Percentiles rank a stretch among this genome's conserved stretches.
These are phyloP conservation scores for Pachypeltis micranthus DNA, from an alignment of 1,140 invertebrate species.

Conservation along the genomic window DNA sequence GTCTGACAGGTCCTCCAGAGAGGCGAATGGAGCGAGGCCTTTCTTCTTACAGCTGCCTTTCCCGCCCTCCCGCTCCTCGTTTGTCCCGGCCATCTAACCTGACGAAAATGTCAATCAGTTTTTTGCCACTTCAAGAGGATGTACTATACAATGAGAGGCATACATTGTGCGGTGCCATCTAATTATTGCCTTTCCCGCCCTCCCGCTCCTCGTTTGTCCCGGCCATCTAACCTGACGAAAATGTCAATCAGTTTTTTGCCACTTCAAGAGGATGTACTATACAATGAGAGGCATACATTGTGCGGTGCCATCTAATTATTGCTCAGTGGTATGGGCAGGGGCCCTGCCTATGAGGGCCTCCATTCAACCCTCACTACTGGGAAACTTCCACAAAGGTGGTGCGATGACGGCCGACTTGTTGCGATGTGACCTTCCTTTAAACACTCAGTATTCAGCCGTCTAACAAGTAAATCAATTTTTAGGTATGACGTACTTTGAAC, in stretches of 20 bases:
- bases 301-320: constrained; percentile 42
- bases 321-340: too few species aligned
- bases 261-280: too few species aligned
- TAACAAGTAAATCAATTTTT: too few species aligned
- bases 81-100: constrained; percentile 11
- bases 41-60: constrained; percentile 9
- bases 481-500: too few species aligned
- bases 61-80: constrained; percentile 9
- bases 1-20: constrained; percentile 79
- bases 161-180: constrained; percentile 58
- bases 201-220: constrained; percentile 9
- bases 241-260: too few species aligned
- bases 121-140: too few species aligned
- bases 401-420: too few species aligned
- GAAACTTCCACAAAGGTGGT: too few species aligned
- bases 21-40: constrained; percentile 82
- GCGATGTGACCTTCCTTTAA: too few species aligned
- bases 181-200: constrained; percentile 5
- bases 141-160: constrained; percentile 86
- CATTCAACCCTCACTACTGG: too few species aligned
- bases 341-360: too few species aligned
- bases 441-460: too few species aligned
- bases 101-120: background rate
- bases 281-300: constrained; percentile 83
- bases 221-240: constrained; percentile 7